These are phyloP conservation scores for Thymelicus lineola DNA, from an alignment of 2,888 invertebrate genomes.

Conservation along the genomic window DNA sequence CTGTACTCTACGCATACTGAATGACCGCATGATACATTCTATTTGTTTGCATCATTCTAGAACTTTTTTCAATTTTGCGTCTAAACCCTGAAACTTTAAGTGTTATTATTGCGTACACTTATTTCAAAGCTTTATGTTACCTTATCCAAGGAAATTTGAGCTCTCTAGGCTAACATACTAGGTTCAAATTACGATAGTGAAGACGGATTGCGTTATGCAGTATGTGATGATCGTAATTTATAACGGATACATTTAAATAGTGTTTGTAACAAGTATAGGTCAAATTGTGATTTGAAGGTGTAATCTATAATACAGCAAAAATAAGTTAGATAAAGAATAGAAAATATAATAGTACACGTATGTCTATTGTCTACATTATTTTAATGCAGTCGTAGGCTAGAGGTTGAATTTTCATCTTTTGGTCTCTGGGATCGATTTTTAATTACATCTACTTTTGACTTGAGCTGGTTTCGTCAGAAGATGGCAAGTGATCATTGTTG, in stretches of 20 bases:
- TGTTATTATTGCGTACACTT: background rate
- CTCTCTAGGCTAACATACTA: background rate
- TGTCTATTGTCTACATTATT: too few relatives aligned
- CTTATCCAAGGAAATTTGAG: background rate
- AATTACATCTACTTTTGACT: too few relatives aligned
- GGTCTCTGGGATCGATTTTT: too few relatives aligned
- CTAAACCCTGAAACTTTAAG: background rate
- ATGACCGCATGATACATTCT: slow-evolving; percentile 5
- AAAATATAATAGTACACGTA: background rate
- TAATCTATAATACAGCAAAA: slow-evolving; percentile 5
- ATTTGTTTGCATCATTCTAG: slow-evolving; percentile 2
- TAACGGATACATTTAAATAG: slow-evolving; percentile 10
- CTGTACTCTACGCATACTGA: slow-evolving; percentile 8
- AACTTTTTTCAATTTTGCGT: background rate
- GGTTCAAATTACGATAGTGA: background rate
- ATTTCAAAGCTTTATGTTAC: background rate
- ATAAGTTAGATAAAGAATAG: background rate
- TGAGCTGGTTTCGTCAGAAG: too few relatives aligned
- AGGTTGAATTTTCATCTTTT: too few relatives aligned
- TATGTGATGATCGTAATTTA: slow-evolving; percentile 13
- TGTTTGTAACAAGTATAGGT: slow-evolving; percentile 9
- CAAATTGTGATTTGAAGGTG: slow-evolving; percentile 11
- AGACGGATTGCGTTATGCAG: slow-evolving; percentile 3
- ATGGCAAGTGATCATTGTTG: too few relatives aligned
- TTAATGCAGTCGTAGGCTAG: too few relatives aligned